Evolutionary conservation across 2,797 vertebrate species (phyloP).

Genomic region (Chanos chanos): DNA sequence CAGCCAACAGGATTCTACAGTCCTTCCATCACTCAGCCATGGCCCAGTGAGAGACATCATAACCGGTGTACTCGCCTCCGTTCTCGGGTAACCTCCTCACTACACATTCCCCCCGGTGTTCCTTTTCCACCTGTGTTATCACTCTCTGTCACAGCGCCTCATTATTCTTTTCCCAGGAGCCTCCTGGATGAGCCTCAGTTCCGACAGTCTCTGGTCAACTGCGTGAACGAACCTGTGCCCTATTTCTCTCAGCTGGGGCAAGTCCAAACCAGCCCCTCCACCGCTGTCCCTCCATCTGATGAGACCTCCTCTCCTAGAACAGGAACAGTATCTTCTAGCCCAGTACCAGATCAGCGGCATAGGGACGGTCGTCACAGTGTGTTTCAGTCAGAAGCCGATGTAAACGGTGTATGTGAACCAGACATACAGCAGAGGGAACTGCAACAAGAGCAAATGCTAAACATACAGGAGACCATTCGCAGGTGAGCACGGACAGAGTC

Average conservation of each 20-base stretch:
- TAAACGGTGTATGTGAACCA: neutral
- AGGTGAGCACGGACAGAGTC: too few relatives aligned
- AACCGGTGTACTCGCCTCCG: slow-evolving; percentile 45
- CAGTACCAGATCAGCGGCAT: neutral
- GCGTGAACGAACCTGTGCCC: slow-evolving; percentile 64
- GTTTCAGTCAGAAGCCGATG: neutral
- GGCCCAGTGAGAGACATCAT: slow-evolving; percentile 49
- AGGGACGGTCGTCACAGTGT: neutral
- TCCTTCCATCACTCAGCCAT: neutral
- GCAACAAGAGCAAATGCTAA: slow-evolving; percentile 2
- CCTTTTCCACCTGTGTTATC: too few relatives aligned
- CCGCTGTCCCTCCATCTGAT: neutral
- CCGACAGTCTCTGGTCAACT: slow-evolving; percentile 57
- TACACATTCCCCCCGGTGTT: too few relatives aligned
- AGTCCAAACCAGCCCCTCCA: slow-evolving; percentile 23
- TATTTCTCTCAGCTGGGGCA: slow-evolving; percentile 70
- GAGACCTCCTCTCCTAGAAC: neutral
- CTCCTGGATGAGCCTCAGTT: slow-evolving; percentile 79
- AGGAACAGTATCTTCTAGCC: neutral
- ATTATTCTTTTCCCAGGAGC: slow-evolving; percentile 58
- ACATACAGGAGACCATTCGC: slow-evolving; percentile 52
- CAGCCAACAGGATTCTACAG: neutral
- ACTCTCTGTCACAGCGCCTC: neutral
- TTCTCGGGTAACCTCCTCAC: slow-evolving; percentile 32
- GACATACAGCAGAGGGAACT: slow-evolving; percentile 3